A percentile compares a stretch with the other conserved stretches of the same genome.
Conservation (phyloP, 1,140 invertebrate species). For the Anastatus disparis region DNA sequence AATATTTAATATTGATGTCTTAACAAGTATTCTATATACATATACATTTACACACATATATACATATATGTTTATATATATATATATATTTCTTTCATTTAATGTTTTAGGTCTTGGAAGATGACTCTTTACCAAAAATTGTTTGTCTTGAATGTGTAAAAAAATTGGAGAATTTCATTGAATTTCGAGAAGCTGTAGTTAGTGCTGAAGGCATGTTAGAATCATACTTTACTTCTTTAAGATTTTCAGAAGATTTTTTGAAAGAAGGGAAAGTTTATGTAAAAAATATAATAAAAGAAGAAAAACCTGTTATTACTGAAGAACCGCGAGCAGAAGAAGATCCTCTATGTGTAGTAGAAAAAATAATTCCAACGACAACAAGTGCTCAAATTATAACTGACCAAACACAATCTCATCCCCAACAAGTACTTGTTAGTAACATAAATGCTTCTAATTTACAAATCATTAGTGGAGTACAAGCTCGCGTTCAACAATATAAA, state of each 20-base stretch:
- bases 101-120: slow-evolving; percentile 73
- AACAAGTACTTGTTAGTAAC: slow-evolving; percentile 67
- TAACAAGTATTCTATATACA: neutral
- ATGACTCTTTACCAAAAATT: slow-evolving; percentile 77
- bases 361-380: slow-evolving; percentile 43
- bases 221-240: slow-evolving; percentile 72
- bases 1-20: neutral
- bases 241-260: slow-evolving; percentile 72
- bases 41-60: neutral
- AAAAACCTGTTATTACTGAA: slow-evolving; percentile 52
- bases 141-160: slow-evolving; percentile 75
- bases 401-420: slow-evolving; percentile 51
- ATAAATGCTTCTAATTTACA: slow-evolving; percentile 68
- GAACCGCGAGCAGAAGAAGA: slow-evolving; percentile 63
- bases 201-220: slow-evolving; percentile 76
- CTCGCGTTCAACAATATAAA: slow-evolving; percentile 67
- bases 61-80: neutral
- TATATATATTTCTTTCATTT: neutral
- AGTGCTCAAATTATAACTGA: slow-evolving; percentile 47
- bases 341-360: slow-evolving; percentile 57
- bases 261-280: slow-evolving; percentile 73
- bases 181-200: slow-evolving; percentile 74
- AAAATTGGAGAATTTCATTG: slow-evolving; percentile 72
- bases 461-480: slow-evolving; percentile 66
- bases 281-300: slow-evolving; percentile 59